Base-by-base conservation (phyloP, 2,888 invertebrate species). In the Cephus runcator region DNA sequence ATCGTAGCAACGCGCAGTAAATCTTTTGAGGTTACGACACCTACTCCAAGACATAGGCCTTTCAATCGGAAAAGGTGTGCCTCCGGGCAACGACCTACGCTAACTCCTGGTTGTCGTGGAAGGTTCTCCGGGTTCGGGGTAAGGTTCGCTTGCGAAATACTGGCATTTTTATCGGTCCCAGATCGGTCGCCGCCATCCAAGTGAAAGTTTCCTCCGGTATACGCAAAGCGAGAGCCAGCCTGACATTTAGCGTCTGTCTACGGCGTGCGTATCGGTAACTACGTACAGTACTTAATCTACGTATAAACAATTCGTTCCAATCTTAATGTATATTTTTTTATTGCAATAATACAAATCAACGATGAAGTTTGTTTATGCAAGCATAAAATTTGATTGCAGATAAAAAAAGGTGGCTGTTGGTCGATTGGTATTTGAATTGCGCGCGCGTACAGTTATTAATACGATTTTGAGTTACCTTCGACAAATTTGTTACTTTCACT, bases 81-180 rank as follows among this genome's bases (percentile, higher is more conserved):
- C 76, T 79, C 31, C 75, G 82, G 83, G 76, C 80, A 83, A 83
- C 82, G 84, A 85, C 83, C 83, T 83, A 81, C 79, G 80, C 73
- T 78, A 83, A 82, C 79, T 69, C 73, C 75, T 76, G 73, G 34
- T 76, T 73, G 71, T 36, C 69, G 33, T 69, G 71, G 80, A 78
- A 78, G 78, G 77, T 77, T 76, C 78, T 79, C 73, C 69, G 76
- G 36, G 75, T 69, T 76, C 74, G 73, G 71, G 35, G 12, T 33
- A 34, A 31, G 71, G 6, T 33, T 31, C 33, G 73, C 77, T 82
- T 82, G 80, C 76, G 80, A 81, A 82, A 81, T 83, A 74, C 78
- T 79, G 76, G 77, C 75, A 82, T 83, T 81, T 82, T 82, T 79
- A 77, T 81, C 75, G 79, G 33, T 33, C 34, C 71, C 31, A 31